These are phyloP conservation scores for Alces alces DNA, from an alignment of 2,113 vertebrate genomes.

Conservation along the genomic window DNA sequence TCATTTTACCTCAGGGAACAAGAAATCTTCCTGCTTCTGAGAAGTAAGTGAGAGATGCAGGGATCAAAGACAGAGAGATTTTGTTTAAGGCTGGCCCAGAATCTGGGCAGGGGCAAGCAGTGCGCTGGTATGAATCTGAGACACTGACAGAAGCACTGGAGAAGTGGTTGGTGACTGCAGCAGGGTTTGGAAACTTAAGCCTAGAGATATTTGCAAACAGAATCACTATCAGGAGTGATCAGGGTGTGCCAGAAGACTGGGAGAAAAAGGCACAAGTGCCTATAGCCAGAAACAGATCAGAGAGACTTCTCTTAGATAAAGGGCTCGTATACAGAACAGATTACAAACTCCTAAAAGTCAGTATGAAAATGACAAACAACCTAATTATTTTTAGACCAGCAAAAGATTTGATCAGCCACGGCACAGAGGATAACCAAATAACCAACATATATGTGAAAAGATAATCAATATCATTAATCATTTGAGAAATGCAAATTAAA, in stretches of 20 bases:
- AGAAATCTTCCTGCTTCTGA: neutral
- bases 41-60: neutral
- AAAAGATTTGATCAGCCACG: neutral
- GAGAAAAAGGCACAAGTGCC: neutral
- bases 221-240: neutral
- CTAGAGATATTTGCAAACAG: neutral
- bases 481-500: neutral
- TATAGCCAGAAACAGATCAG: neutral
- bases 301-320: neutral
- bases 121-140: neutral
- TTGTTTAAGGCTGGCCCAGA: too few relatives aligned
- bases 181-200: neutral
- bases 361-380: neutral
- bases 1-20: neutral
- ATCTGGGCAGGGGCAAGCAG: neutral
- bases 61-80: neutral
- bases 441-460: neutral
- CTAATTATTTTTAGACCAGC: neutral
- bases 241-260: neutral
- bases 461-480: neutral
- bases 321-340: neutral
- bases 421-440: neutral
- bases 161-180: neutral
- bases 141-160: neutral
- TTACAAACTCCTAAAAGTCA: neutral